These are phyloP conservation scores for Thalassarche chlororhynchos DNA, from an alignment of 2,113 vertebrate genomes.

Conservation along the genomic window DNA sequence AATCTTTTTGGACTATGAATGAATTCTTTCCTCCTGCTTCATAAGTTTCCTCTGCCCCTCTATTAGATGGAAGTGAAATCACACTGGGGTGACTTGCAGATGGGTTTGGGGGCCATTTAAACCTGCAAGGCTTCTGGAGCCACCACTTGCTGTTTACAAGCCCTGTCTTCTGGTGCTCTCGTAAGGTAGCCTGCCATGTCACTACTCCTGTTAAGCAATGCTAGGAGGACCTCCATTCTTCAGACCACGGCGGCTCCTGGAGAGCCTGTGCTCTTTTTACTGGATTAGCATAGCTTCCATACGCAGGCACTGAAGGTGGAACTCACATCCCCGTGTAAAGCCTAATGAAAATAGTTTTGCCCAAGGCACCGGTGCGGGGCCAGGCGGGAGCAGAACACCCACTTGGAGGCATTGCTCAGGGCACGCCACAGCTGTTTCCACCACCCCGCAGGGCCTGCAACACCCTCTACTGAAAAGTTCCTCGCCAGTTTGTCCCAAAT, in stretches of 20 bases:
- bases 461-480: not conserved
- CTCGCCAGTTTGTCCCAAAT: not conserved
- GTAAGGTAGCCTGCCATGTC: rapidly evolving
- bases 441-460: not conserved
- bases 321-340: not conserved
- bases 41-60: not conserved
- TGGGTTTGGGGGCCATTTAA: not conserved
- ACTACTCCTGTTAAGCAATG: not conserved
- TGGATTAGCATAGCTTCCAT: not conserved
- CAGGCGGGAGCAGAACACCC: not conserved
- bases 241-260: not conserved
- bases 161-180: not conserved
- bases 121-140: not conserved
- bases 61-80: not conserved
- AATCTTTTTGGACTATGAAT: not conserved
- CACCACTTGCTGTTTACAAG: not conserved
- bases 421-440: not conserved
- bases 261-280: not conserved
- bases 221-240: not conserved
- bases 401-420: not conserved
- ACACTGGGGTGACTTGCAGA: not conserved
- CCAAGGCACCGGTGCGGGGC: rapidly evolving
- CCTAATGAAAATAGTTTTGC: not conserved
- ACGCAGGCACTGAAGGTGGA: not conserved
- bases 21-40: not conserved